These are phyloP conservation scores for Natator depressus DNA, from an alignment of 2,113 vertebrate species.

Conservation along the genomic window DNA sequence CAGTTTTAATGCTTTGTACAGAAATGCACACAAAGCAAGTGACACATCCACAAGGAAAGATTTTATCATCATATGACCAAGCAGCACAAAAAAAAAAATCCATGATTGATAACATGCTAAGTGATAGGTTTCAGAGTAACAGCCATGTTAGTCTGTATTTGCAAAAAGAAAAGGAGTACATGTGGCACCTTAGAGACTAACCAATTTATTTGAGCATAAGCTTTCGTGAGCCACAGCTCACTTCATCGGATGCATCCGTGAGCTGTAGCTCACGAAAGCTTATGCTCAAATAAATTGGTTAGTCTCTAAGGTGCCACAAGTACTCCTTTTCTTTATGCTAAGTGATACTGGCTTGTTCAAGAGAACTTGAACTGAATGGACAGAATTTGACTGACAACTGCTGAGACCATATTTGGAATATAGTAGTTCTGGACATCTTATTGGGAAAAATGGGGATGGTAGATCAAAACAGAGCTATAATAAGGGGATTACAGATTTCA, in stretches of 20 bases:
- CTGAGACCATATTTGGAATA: accelerated
- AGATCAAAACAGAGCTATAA: neutral
- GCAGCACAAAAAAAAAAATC: neutral
- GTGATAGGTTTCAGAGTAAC: neutral
- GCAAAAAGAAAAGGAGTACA: too few relatives aligned
- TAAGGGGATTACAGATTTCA: neutral
- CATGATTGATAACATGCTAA: neutral
- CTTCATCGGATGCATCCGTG: too few relatives aligned
- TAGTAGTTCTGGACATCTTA: neutral
- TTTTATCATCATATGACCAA: neutral
- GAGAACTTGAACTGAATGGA: neutral
- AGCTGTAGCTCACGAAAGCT: too few relatives aligned
- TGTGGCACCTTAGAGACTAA: too few relatives aligned
- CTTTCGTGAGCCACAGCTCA: too few relatives aligned
- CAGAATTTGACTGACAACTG: neutral
- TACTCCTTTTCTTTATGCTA: too few relatives aligned
- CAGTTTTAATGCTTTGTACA: neutral
- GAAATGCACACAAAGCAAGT: neutral
- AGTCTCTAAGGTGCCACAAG: too few relatives aligned
- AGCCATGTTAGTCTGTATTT: too few relatives aligned
- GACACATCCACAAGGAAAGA: neutral
- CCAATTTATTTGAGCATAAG: too few relatives aligned
- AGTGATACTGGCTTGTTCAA: neutral
- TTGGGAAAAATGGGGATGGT: neutral
- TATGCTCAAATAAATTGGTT: too few relatives aligned